phyloP scores from a whole-genome alignment of 2,113 vertebrate genomes.

The Nothoprocta perdicaria region DNA sequence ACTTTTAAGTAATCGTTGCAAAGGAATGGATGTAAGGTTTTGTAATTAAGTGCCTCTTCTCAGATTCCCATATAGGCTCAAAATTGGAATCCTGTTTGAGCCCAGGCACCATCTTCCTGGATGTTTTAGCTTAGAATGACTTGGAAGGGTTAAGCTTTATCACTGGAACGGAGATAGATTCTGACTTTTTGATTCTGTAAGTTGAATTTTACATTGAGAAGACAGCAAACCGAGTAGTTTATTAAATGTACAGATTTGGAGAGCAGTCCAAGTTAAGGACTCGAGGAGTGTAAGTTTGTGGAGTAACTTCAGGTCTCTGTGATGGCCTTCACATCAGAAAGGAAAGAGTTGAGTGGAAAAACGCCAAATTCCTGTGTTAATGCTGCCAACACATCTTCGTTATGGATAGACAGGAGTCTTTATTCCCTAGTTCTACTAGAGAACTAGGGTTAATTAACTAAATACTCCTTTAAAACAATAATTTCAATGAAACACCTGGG shows the following conservation, averaged over 20 bases:
- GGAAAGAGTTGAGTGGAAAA: neutral
- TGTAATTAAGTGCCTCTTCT: neutral
- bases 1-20: neutral
- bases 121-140: neutral
- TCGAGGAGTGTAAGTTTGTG: accelerated
- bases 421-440: neutral
- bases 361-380: neutral
- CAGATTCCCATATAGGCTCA: neutral
- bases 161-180: neutral
- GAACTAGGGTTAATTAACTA: neutral
- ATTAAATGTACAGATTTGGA: neutral
- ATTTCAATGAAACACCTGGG: neutral
- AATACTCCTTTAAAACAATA: neutral
- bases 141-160: neutral
- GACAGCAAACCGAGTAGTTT: neutral
- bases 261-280: neutral
- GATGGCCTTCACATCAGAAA: neutral
- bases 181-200: neutral
- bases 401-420: neutral
- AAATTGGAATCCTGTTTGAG: neutral
- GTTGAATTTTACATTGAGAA: neutral
- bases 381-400: neutral
- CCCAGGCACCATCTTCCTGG: neutral
- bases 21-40: neutral
- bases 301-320: neutral